These are phyloP conservation scores for Himalopsyche kuldschensis DNA, from an alignment of 2,888 invertebrate species.

Conservation along the genomic window DNA sequence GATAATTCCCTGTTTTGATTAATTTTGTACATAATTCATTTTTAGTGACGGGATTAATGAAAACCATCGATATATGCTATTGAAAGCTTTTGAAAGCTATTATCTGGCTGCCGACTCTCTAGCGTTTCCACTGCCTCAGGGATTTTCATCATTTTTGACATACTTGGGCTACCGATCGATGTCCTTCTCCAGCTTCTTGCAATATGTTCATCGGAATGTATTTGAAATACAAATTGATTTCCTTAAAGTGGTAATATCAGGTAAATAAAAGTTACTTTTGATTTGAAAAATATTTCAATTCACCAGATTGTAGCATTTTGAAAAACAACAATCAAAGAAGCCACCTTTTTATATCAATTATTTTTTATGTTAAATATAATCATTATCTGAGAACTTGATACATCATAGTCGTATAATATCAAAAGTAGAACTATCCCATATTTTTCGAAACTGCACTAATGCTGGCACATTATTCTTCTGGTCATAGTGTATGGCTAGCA, in stretches of 20 bases:
- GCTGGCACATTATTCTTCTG: no score
- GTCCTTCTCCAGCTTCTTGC: slow-evolving; percentile 76
- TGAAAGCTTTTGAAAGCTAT: slow-evolving; percentile 80
- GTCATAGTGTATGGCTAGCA: no score
- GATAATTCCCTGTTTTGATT: no score
- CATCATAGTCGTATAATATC: no score
- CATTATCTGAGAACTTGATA: no score
- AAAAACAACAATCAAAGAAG: no score
- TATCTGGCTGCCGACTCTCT: slow-evolving; percentile 76
- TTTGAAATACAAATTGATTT: slow-evolving; percentile 87
- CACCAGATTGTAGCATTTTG: no score
- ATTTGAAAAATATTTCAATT: no score
- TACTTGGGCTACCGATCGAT: slow-evolving; percentile 81
- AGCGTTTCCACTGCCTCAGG: slow-evolving; percentile 82
- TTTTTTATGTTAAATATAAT: no score
- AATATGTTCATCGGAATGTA: slow-evolving; percentile 81
- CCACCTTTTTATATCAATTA: no score
- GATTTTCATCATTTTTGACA: slow-evolving; percentile 87
- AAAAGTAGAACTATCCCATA: no score
- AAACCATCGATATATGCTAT: slow-evolving; percentile 70
- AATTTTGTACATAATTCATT: slow-evolving; percentile 29
- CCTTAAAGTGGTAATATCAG: slow-evolving; percentile 79
- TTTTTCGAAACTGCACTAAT: no score
- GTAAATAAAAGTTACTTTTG: slow-evolving; percentile 49
- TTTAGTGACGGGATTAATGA: slow-evolving; percentile 74